Evolutionary conservation across 1,140 invertebrate genomes (phyloP).

Genomic region (Anoplophora glabripennis): DNA sequence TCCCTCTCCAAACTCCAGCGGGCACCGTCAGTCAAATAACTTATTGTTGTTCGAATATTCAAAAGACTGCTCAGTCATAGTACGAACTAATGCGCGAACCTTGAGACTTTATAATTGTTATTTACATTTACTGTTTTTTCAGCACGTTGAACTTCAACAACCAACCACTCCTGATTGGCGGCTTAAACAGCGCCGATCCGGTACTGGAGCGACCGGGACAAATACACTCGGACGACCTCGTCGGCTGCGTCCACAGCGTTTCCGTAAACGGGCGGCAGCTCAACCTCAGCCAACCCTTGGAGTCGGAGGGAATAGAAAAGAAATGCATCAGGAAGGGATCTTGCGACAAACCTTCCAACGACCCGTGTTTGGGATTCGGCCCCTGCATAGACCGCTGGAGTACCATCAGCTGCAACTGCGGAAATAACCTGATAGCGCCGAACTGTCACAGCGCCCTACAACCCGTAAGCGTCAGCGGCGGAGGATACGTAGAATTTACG

Average conservation of each 20-base stretch:
- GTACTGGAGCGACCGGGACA: slow-evolving; percentile 83
- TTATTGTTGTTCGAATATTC: no score
- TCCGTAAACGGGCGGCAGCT: slow-evolving; percentile 78
- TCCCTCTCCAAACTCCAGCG: no score
- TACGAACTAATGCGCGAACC: no score
- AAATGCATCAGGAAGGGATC: slow-evolving; percentile 70
- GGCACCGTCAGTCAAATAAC: no score
- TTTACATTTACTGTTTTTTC: slow-evolving; percentile 20
- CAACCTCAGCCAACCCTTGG: slow-evolving; percentile 74
- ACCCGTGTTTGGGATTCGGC: slow-evolving; percentile 64
- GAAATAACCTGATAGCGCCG: slow-evolving; percentile 66
- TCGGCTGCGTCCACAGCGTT: slow-evolving; percentile 89
- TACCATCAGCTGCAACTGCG: slow-evolving; percentile 66
- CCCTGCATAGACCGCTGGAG: slow-evolving; percentile 84
- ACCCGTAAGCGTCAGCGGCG: slow-evolving; percentile 73
- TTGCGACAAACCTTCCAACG: slow-evolving; percentile 50
- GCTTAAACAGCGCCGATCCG: slow-evolving; percentile 77
- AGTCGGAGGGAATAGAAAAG: slow-evolving; percentile 67
- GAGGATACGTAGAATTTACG: slow-evolving; percentile 74
- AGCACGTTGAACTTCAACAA: slow-evolving; percentile 92
- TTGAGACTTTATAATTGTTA: slow-evolving; percentile 13
- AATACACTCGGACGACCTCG: slow-evolving; percentile 85
- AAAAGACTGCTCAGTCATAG: no score
- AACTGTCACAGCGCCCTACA: slow-evolving; percentile 76
- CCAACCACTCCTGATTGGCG: slow-evolving; percentile 81